Conservation (phyloP, 2,888 invertebrate genomes). For the Drosophila tanythrix region DNA sequence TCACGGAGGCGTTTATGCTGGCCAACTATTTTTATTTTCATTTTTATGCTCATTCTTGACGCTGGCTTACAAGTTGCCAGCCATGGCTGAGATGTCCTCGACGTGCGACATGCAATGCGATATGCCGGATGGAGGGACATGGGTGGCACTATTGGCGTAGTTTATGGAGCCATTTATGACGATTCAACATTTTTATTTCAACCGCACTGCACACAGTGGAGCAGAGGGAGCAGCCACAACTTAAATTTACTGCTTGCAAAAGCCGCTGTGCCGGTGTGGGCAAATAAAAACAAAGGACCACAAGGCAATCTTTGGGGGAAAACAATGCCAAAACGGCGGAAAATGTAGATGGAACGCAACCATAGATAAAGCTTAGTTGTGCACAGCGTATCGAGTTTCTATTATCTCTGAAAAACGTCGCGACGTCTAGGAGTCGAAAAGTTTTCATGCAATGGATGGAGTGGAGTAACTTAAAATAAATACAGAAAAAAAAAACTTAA, state of each 20-base stretch:
- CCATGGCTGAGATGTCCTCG: constrained; percentile 51
- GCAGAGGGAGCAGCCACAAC: constrained; percentile 48
- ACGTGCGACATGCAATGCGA: constrained; percentile 3
- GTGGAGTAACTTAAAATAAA: constrained; percentile 58
- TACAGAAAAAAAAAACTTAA: constrained; percentile 28
- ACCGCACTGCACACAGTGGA: constrained; percentile 66
- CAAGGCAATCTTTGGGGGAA: constrained; percentile 44
- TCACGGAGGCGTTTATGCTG: constrained; percentile 77
- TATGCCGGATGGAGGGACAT: constrained; percentile 3
- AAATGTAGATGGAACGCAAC: constrained; percentile 50
- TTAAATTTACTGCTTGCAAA: constrained; percentile 78
- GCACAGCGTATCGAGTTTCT: constrained; percentile 81
- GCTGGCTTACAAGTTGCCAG: constrained; percentile 57
- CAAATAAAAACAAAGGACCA: constrained; percentile 74
- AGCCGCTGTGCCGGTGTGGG: constrained; percentile 69
- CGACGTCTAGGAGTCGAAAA: constrained; percentile 81
- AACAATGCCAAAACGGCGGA: constrained; percentile 76
- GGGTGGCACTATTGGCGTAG: constrained; percentile 71
- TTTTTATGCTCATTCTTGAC: constrained; percentile 65
- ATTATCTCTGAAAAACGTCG: constrained; percentile 77
- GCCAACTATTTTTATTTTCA: constrained; percentile 79
- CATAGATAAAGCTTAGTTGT: constrained; percentile 78
- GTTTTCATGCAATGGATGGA: constrained; percentile 68
- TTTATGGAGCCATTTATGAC: constrained; percentile 82
- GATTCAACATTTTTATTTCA: constrained; percentile 81